Evolutionary conservation across 2,888 invertebrate genomes (phyloP).

Genomic region (Drosophila yooni): DNA sequence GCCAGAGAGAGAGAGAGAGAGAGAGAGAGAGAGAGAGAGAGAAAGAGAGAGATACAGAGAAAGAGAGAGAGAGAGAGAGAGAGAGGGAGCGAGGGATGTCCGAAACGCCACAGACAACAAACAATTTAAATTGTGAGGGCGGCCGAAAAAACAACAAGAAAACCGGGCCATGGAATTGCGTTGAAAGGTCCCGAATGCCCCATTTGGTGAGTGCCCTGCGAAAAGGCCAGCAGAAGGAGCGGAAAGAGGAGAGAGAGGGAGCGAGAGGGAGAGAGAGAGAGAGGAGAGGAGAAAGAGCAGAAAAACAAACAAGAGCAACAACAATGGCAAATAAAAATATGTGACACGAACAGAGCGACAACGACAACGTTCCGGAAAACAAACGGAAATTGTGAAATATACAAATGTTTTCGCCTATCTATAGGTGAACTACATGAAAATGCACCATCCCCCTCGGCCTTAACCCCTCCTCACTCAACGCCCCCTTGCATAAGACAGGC

Average conservation of each 20-base stretch:
- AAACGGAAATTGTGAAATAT: slow-evolving; percentile 79
- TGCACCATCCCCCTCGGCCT: background rate
- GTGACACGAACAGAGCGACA: slow-evolving; percentile 74
- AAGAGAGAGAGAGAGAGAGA: too few species aligned
- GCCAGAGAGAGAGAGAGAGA: background rate
- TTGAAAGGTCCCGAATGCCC: slow-evolving; percentile 78
- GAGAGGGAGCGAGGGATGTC: slow-evolving; percentile 41
- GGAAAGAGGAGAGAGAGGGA: background rate
- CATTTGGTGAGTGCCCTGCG: slow-evolving; percentile 58
- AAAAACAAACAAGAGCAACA: slow-evolving; percentile 34
- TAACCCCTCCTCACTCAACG: background rate
- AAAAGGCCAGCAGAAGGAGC: slow-evolving; percentile 59
- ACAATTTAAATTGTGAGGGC: slow-evolving; percentile 71
- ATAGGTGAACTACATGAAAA: slow-evolving; percentile 69
- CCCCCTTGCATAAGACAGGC: slow-evolving; percentile 16
- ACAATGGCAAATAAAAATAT: slow-evolving; percentile 61
- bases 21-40: slow-evolving; percentile 9
- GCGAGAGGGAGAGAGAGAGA: background rate
- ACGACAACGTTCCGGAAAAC: slow-evolving; percentile 75
- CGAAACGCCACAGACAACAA: slow-evolving; percentile 68
- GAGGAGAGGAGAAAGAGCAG: background rate
- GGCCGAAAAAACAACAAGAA: slow-evolving; percentile 25
- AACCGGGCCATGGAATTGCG: slow-evolving; percentile 63
- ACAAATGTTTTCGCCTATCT: slow-evolving; percentile 74
- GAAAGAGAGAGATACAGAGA: background rate